Conservation (phyloP, 2,888 invertebrate genomes). For the Balanococcus diminutus region DNA sequence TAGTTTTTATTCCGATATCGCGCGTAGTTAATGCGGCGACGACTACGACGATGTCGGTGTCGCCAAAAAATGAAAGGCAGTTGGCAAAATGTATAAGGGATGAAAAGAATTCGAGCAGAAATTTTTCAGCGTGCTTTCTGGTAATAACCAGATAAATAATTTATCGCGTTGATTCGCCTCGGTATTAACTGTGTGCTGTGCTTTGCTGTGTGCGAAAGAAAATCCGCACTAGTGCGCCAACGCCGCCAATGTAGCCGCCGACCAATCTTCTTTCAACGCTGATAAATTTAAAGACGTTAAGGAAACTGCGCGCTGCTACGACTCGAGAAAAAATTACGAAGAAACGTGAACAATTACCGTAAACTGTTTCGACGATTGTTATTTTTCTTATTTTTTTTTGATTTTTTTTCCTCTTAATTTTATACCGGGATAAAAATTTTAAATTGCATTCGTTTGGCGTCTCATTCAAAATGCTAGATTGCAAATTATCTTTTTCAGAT, state of each 20-base stretch:
- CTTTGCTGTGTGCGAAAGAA: neutral
- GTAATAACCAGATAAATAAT: slow-evolving; percentile 47
- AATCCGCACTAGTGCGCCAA: neutral
- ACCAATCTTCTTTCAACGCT: neutral
- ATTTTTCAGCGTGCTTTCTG: slow-evolving; percentile 48
- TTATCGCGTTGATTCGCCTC: slow-evolving; percentile 47
- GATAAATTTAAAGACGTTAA: slow-evolving; percentile 25
- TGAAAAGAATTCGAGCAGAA: slow-evolving; percentile 40
- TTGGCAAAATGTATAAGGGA: neutral
- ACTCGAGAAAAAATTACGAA: slow-evolving; percentile 4
- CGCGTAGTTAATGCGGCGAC: slow-evolving; percentile 49
- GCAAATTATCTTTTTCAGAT: neutral
- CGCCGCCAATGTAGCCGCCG: neutral
- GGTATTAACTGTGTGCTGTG: neutral
- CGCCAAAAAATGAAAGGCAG: slow-evolving; percentile 33
- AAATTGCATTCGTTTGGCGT: slow-evolving; percentile 12
- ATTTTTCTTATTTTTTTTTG: slow-evolving; percentile 11
- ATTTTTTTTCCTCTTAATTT: slow-evolving; percentile 15
- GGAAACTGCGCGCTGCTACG: neutral
- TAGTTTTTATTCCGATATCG: slow-evolving; percentile 45
- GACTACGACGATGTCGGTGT: slow-evolving; percentile 19
- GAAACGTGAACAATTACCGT: slow-evolving; percentile 20
- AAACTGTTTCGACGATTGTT: slow-evolving; percentile 7
- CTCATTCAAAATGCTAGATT: slow-evolving; percentile 7
- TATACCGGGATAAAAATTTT: slow-evolving; percentile 3